Percentiles rank a stretch among this genome's conserved stretches.
phyloP scores from a whole-genome alignment of 2,113 vertebrate species.

The Cynocephalus volans region DNA sequence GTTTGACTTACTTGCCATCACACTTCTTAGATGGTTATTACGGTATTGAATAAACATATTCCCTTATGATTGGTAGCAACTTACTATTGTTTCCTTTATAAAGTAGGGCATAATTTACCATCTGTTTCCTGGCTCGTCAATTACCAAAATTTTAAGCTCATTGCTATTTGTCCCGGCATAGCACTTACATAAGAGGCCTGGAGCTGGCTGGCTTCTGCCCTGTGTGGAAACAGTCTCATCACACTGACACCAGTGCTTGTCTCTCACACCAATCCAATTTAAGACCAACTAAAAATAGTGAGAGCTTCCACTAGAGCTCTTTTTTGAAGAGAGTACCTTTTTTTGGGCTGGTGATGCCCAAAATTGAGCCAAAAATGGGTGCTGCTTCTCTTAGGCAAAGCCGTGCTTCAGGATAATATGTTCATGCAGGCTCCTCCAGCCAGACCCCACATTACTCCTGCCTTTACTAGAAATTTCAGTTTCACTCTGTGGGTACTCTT shows the following conservation, averaged over 20 bases:
- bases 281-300: background rate
- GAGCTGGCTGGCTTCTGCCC: background rate
- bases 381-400: background rate
- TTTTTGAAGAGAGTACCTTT: conserved; percentile 20
- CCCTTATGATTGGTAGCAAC: background rate
- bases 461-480: background rate
- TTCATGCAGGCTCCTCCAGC: background rate
- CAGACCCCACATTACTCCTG: background rate
- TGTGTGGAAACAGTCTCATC: background rate
- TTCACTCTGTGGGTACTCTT: background rate
- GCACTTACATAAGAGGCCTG: background rate
- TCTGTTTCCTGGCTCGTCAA: background rate
- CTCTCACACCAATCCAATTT: background rate
- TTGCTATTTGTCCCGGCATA: background rate
- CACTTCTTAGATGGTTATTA: background rate
- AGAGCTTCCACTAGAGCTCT: background rate
- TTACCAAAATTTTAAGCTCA: background rate
- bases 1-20: background rate
- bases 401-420: background rate
- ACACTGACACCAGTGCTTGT: background rate
- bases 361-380: background rate
- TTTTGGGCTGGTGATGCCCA: background rate
- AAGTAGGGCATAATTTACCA: background rate
- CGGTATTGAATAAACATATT: background rate
- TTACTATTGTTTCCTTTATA: background rate